These are phyloP conservation scores for Benitochromis conjunctus DNA, from an alignment of 2,113 vertebrate species.

Conservation along the genomic window DNA sequence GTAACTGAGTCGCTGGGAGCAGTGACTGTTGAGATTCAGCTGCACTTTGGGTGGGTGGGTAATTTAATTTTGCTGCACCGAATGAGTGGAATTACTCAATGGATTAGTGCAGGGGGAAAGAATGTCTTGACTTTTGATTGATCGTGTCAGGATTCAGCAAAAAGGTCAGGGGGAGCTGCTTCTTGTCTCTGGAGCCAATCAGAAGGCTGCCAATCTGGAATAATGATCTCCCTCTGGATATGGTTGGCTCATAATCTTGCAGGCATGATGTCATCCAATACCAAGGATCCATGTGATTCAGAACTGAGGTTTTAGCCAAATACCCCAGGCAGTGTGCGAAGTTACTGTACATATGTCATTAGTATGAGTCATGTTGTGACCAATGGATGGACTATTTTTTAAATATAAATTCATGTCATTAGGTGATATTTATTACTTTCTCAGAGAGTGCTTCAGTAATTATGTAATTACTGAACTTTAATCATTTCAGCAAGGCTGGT, in stretches of 20 bases:
- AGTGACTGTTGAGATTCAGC: constrained; percentile 28
- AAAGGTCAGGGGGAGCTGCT: constrained; percentile 58
- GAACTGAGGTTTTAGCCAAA: not conserved
- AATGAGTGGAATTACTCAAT: constrained; percentile 52
- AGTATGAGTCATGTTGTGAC: not conserved
- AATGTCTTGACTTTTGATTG: constrained; percentile 51
- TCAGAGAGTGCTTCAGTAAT: not conserved
- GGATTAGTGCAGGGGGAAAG: constrained; percentile 1
- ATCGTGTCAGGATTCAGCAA: constrained; percentile 57
- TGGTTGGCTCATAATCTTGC: constrained; percentile 43
- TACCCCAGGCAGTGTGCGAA: not conserved
- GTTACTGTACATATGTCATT: constrained; percentile 34
- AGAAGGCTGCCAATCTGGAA: constrained; percentile 42
- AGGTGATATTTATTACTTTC: not conserved
- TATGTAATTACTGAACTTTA: not conserved
- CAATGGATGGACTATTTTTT: not conserved
- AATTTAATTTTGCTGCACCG: constrained; percentile 56
- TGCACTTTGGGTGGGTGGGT: constrained; percentile 43
- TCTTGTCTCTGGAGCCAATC: constrained; percentile 53
- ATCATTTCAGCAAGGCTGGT: not conserved
- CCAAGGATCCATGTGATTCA: constrained; percentile 27
- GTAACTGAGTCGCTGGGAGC: constrained; percentile 18
- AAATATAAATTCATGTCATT: not conserved
- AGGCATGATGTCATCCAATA: constrained; percentile 47
- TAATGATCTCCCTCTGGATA: constrained; percentile 55